Evolutionary conservation across 2,888 invertebrate genomes (phyloP).

Genomic region (Chrysolina haemoptera): DNA sequence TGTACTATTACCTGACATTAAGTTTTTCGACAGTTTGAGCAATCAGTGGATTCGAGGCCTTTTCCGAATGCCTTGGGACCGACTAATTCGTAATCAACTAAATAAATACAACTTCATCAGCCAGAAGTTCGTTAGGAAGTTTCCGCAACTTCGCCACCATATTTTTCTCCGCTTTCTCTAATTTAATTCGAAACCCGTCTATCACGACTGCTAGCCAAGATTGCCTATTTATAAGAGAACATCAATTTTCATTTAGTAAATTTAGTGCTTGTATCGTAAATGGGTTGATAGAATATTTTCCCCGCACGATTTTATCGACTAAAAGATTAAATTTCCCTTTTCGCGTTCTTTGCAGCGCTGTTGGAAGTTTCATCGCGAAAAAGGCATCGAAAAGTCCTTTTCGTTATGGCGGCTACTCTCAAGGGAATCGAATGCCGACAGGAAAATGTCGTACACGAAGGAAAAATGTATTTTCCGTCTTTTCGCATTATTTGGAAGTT

Average conservation of each 20-base stretch:
- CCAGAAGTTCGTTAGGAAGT: neutral
- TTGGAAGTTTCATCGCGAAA: neutral
- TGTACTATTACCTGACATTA: too few species aligned
- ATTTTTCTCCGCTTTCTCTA: conserved; percentile 4
- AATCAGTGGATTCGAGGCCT: neutral
- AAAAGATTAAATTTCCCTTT: conserved; percentile 11
- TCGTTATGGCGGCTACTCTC: neutral
- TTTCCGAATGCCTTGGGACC: neutral
- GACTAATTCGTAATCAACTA: neutral
- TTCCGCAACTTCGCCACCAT: neutral
- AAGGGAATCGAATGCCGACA: neutral
- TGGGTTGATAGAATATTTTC: conserved; percentile 18
- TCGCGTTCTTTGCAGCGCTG: neutral
- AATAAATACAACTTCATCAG: neutral
- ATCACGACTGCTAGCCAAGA: conserved; percentile 4
- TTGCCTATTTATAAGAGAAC: neutral
- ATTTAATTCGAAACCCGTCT: neutral
- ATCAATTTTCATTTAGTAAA: conserved; percentile 13
- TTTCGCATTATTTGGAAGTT: neutral
- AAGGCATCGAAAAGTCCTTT: neutral
- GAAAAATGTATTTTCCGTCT: neutral
- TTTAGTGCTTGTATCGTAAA: conserved; percentile 19
- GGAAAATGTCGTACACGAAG: neutral
- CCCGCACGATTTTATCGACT: conserved; percentile 11
- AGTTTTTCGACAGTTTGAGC: neutral